Evolutionary conservation across 2,113 vertebrate genomes (phyloP).

Genomic region (Nycticorax nycticorax): DNA sequence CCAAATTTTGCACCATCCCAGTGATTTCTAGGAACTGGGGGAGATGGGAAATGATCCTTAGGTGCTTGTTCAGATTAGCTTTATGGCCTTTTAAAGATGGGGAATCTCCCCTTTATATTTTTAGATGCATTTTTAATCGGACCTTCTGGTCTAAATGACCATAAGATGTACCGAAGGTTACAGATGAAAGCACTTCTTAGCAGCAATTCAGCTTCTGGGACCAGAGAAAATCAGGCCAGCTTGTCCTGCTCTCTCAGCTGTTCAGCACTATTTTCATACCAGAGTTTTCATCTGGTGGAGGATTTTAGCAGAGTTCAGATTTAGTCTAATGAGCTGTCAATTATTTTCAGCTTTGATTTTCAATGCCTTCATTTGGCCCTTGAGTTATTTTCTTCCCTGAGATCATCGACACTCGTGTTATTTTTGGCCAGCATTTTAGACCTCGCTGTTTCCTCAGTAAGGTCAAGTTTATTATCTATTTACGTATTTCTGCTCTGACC

Average conservation of each 20-base stretch:
- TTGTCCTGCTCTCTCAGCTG: slow-evolving; percentile 46
- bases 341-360: slow-evolving; percentile 54
- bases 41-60: not conserved
- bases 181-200: not conserved
- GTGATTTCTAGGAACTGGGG: not conserved
- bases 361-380: not conserved
- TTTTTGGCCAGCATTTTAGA: slow-evolving; percentile 26
- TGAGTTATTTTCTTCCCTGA: slow-evolving; percentile 35
- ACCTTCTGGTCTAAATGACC: not conserved
- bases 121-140: slow-evolving; percentile 12
- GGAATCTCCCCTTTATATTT: not conserved
- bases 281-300: slow-evolving; percentile 18
- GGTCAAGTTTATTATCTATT: not conserved
- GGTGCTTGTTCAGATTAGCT: not conserved
- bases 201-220: slow-evolving; percentile 2
- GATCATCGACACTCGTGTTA: not conserved
- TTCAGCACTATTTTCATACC: slow-evolving; percentile 41
- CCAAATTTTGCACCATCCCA: not conserved
- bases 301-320: slow-evolving; percentile 41
- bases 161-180: not conserved
- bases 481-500: not conserved
- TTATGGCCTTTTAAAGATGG: not conserved
- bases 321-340: slow-evolving; percentile 42
- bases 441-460: not conserved
- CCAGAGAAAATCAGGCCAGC: slow-evolving; percentile 48